Base-by-base conservation (phyloP, 2,888 invertebrate genomes). In the Entomobrya multifasciata region DNA sequence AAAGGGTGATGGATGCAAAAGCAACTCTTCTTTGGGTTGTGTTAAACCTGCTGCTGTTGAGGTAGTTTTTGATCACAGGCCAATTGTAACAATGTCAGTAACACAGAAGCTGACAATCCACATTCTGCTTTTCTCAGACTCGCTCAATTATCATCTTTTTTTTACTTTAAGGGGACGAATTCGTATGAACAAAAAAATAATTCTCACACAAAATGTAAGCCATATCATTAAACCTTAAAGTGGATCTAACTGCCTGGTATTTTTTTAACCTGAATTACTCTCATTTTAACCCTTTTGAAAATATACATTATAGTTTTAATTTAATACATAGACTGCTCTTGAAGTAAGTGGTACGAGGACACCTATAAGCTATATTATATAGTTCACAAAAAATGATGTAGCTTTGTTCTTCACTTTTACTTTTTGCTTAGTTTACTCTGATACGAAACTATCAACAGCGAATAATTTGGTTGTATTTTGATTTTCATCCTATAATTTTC, bases 191-290 rank as follows among this genome's bases (percentile, higher is more conserved):
- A n/a, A 57, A 76, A 57, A 76, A 57, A 30, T 57, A 22, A 17
- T 79, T 79, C 79, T 79, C 79, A 79, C 79, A 79, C 52, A 52
- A 79, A 79, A 79, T 79, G 22, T 25, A 78, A 65, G 30, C 52
- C 52, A 22, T 79, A 49, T 79, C 79, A 79, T 65, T 67, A 65
- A 79, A 62, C 65, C 65, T 47, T 36, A 65, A 25, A 30, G 30
- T 15, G 41, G 41, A 30, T 27, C 27, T 27, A 44, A 20, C 62
- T 79, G 17, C 30, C 36, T 49, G 47, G 78, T 30, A 79, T 62
- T 47, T 77, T 30, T 65, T 36, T n/a, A n/a, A n/a, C n/a, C n/a
- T n/a, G n/a, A n/a, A n/a, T n/a, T n/a, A n/a, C n/a, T n/a, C n/a
- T n/a, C n/a, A 62, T 30, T 44, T 55, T 41, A 57, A 57, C 36